Percentiles rank a stretch among this genome's conserved stretches.
Evolutionary conservation across 2,113 vertebrate genomes (phyloP).

Genomic region (Gavia stellata): DNA sequence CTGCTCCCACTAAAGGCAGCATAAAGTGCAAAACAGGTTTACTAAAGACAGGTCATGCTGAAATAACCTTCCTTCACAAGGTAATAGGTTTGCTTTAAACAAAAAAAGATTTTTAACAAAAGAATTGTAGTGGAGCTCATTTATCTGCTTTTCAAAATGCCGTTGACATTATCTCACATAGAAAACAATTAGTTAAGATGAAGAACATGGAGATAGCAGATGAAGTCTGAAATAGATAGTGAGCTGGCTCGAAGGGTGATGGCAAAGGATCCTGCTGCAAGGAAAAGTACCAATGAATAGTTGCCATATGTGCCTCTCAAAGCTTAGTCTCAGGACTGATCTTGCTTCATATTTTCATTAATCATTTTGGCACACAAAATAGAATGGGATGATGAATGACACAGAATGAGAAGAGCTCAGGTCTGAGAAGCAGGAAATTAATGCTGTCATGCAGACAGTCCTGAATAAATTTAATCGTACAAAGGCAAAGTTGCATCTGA

Average conservation of each 20-base stretch:
- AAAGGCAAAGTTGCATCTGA: not conserved
- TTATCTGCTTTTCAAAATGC: not conserved
- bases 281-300: not conserved
- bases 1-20: not conserved
- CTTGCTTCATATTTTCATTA: not conserved
- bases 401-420: not conserved
- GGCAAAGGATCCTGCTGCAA: not conserved
- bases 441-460: not conserved
- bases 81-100: not conserved
- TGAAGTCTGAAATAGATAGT: not conserved
- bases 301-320: not conserved
- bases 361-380: not conserved
- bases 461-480: not conserved
- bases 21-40: not conserved
- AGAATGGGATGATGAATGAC: not conserved
- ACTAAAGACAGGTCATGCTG: not conserved
- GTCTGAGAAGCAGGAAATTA: not conserved
- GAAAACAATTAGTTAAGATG: not conserved
- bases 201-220: not conserved
- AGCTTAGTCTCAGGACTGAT: not conserved
- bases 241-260: not conserved
- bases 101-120: not conserved
- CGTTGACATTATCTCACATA: not conserved
- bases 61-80: not conserved
- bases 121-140: not conserved